Evolutionary conservation across 2,113 vertebrate genomes (phyloP).

Genomic region (Oncorhynchus kisutch): DNA sequence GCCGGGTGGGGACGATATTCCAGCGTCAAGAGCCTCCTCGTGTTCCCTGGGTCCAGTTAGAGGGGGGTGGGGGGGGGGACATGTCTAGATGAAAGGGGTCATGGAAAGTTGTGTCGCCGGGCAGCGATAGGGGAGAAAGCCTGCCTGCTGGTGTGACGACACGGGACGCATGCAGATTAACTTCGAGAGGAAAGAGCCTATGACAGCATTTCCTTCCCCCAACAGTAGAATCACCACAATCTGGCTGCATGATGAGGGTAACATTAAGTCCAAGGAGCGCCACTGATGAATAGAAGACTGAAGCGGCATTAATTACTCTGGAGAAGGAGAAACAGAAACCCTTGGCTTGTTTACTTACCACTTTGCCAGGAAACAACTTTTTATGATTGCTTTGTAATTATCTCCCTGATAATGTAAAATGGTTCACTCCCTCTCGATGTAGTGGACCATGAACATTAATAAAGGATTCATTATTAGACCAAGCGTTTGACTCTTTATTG

Average conservation of each 20-base stretch:
- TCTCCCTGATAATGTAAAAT: constrained; percentile 68
- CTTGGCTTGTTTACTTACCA: constrained; percentile 72
- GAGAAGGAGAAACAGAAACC: constrained; percentile 58
- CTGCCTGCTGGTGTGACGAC: no score
- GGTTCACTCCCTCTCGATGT: constrained; percentile 21
- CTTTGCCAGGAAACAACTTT: constrained; percentile 62
- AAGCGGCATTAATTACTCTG: constrained; percentile 68
- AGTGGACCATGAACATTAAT: constrained; percentile 42
- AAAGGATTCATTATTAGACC: constrained; percentile 45
- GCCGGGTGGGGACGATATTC: background rate
- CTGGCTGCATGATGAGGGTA: constrained; percentile 50
- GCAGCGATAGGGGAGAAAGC: background rate
- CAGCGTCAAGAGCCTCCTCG: background rate
- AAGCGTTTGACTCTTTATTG: constrained; percentile 64
- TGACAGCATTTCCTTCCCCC: background rate
- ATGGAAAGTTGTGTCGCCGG: background rate
- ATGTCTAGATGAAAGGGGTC: constrained; percentile 1
- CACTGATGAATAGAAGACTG: constrained; percentile 64
- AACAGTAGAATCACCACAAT: background rate
- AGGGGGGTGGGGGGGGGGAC: background rate
- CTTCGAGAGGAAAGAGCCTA: no score
- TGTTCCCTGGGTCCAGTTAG: constrained; percentile 3
- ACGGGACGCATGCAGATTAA: background rate
- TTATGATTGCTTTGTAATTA: constrained; percentile 73
- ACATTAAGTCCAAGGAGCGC: constrained; percentile 51